phyloP scores from a whole-genome alignment of 2,113 vertebrate genomes.

The Puntigrus tetrazona region DNA sequence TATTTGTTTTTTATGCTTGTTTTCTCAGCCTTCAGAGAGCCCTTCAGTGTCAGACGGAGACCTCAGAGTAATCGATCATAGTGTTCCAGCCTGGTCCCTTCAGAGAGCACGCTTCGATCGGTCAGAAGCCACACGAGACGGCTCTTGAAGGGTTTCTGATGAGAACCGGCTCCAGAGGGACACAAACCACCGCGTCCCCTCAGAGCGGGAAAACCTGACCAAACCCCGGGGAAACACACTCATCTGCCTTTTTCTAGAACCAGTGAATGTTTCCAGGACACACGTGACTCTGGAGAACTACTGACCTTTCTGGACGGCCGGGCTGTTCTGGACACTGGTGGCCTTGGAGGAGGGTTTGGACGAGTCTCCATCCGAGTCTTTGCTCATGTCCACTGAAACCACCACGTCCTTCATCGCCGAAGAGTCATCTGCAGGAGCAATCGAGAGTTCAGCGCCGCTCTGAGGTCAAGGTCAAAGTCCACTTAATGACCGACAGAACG shows the following conservation, averaged over 20 bases:
- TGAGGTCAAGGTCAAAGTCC: neutral
- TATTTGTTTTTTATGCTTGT: neutral
- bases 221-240: neutral
- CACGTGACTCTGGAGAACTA: neutral
- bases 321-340: constrained; percentile 82
- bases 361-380: constrained; percentile 87
- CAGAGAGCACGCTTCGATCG: neutral
- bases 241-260: neutral
- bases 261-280: neutral
- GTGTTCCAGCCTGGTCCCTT: neutral
- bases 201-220: neutral
- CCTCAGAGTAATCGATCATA: neutral
- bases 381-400: constrained; percentile 91
- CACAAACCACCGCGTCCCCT: neutral
- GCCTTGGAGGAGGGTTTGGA: constrained; percentile 82
- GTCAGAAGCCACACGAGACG: neutral
- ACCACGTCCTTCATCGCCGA: constrained; percentile 90
- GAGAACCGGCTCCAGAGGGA: neutral
- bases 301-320: constrained; percentile 84
- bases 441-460: neutral
- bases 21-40: constrained; percentile 19
- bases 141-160: neutral
- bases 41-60: neutral
- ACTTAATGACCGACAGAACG: neutral
- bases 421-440: constrained; percentile 79